phyloP scores from a whole-genome alignment of 2,797 vertebrate genomes.

The Intellagama lesueurii region DNA sequence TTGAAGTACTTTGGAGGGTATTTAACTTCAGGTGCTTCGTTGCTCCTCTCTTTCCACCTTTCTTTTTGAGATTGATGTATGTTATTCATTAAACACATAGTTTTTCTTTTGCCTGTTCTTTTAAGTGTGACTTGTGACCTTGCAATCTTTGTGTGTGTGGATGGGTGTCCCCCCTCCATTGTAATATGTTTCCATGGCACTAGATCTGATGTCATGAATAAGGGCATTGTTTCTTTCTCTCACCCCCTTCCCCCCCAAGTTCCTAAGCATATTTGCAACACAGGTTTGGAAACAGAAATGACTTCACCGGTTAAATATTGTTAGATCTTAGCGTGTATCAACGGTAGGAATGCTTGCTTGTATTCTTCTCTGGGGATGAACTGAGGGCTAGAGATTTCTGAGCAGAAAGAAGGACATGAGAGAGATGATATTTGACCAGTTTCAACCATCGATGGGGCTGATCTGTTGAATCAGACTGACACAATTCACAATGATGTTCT shows the following conservation, averaged over 20 bases:
- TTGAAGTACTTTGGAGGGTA: constrained; percentile 71
- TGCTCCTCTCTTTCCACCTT: constrained; percentile 69
- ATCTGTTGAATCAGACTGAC: constrained; percentile 46
- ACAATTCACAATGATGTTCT: not conserved
- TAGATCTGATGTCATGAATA: constrained; percentile 78
- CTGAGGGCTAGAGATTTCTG: constrained; percentile 68
- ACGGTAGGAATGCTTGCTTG: constrained; percentile 73
- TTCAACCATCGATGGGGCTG: constrained; percentile 67
- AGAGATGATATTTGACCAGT: constrained; percentile 69
- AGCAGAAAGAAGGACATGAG: constrained; percentile 63
- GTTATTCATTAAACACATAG: constrained; percentile 78
- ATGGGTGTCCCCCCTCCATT: constrained; percentile 68
- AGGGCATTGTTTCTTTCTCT: constrained; percentile 72
- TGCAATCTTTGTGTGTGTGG: constrained; percentile 66
- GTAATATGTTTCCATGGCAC: constrained; percentile 76
- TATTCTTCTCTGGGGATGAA: constrained; percentile 69
- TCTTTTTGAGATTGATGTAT: constrained; percentile 63
- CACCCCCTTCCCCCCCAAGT: constrained; percentile 53
- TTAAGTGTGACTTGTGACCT: constrained; percentile 77
- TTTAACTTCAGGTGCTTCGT: constrained; percentile 72
- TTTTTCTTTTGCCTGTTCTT: constrained; percentile 71
- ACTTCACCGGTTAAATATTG: constrained; percentile 80
- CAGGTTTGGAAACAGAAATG: constrained; percentile 75
- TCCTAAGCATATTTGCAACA: constrained; percentile 76
- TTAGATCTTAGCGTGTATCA: constrained; percentile 70